Conservation (phyloP, 1,140 invertebrate genomes). For the Cotesia vestalis region DNA sequence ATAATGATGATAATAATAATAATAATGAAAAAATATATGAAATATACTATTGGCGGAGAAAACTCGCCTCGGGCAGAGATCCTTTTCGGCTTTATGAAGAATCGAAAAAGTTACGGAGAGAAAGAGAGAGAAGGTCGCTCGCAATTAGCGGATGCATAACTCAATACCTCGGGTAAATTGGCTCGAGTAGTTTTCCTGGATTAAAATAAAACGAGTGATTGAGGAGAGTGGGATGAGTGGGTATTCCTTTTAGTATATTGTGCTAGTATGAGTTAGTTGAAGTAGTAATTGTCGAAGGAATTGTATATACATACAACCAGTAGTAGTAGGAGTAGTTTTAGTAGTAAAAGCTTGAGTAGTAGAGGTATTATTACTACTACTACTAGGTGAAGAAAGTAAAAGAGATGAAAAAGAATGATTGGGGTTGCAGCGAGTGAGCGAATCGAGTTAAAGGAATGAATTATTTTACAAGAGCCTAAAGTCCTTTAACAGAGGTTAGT, state of each 20-base stretch:
- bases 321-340: neutral
- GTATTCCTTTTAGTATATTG: too few relatives aligned
- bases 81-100: constrained; percentile 28
- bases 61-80: neutral
- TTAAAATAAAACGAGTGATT: constrained; percentile 5
- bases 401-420: neutral
- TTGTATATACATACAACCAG: too few relatives aligned
- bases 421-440: too few relatives aligned
- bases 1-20: too few relatives aligned
- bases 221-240: neutral
- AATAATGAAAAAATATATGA: too few relatives aligned
- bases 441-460: constrained; percentile 5
- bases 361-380: too few relatives aligned
- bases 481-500: neutral
- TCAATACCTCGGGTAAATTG: constrained; percentile 41
- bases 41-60: neutral
- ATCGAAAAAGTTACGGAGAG: constrained; percentile 27
- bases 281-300: too few relatives aligned
- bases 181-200: constrained; percentile 21
- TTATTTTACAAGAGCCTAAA: neutral
- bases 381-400: neutral
- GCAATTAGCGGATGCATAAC: constrained; percentile 44
- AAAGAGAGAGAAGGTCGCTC: neutral
- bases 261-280: too few relatives aligned
- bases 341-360: neutral